Base-by-base conservation (phyloP, 2,888 invertebrate species). In the Diarsia dahlii region DNA sequence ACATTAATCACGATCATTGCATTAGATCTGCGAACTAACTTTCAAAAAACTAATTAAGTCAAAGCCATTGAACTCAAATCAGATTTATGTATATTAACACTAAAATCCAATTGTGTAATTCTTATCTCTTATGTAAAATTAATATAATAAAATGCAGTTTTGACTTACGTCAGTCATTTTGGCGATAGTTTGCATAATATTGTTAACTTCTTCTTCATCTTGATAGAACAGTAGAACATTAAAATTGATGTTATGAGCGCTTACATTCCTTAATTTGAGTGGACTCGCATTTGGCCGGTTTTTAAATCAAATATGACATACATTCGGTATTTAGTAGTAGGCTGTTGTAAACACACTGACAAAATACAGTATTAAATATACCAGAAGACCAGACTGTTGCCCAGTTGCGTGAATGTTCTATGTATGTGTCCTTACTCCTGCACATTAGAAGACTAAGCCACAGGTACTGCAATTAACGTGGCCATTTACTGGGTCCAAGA, bases 41-140 rank as follows among this genome's bases (percentile, higher is more conserved):
- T 45, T 50, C 6, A 45, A 50, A 28, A 15, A 46, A 15, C 8
- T 2, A 48, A 65, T 50, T 23, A 15, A 13, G 10, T 18, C 13
- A 45, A 50, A 23, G 18, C 23, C 20, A 46, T 76, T 46, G 15
- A 39, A 54, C 3, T 78, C 34, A 50, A 63, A 18, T 23, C 2
- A 20, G 23, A 9, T 65, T 34, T 45, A 66, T 45, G 2, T 9
- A 48, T 48, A 48, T 48, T 48, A 56, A 13, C 65, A 76, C 50
- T 10, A 66, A 50, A 66, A 58, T 76, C 28, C 0, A 56, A 58
- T 76, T 58, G n/a, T 28, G 18, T 13, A 77, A 76, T 12, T 15
- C 50, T 23, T 12, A 72, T 8, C 4, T 13, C 20, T 75, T 66
- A 66, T 28, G 45, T 45, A 60, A 67, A 52, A 28, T 20, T n/a